Conservation (phyloP, 2,888 invertebrate genomes). For the Phalera bucephala region DNA sequence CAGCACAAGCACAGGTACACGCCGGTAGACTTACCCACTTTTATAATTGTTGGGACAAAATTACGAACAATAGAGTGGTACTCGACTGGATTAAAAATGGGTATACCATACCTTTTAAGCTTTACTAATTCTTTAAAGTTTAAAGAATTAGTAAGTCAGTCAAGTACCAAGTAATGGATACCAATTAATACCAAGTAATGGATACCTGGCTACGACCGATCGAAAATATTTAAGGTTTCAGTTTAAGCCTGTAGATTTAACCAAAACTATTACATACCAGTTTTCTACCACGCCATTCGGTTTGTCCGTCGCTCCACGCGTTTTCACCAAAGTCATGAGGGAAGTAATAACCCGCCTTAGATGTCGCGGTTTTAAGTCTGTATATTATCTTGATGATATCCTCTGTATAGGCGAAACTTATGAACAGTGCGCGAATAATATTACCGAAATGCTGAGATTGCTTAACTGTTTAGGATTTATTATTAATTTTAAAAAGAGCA, state of each 20-base stretch:
- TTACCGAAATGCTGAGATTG: constrained; percentile 2
- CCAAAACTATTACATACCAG: constrained; percentile 6
- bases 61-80: not conserved
- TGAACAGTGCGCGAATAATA: constrained; percentile 6
- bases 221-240: constrained; percentile 9
- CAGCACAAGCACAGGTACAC: constrained; percentile 6
- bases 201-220: not conserved
- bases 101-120: too few relatives aligned
- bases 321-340: constrained; percentile 20
- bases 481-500: constrained; percentile 4
- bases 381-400: constrained; percentile 16
- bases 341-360: constrained; percentile 11
- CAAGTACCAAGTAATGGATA: too few relatives aligned
- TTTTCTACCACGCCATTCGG: constrained; percentile 19
- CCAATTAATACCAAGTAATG: not conserved
- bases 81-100: too few relatives aligned
- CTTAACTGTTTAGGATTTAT: constrained; percentile 3
- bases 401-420: constrained; percentile 9
- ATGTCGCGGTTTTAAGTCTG: constrained; percentile 10
- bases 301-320: constrained; percentile 15
- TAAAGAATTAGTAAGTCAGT: too few relatives aligned
- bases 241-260: not conserved
- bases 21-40: constrained; percentile 5
- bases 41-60: not conserved
- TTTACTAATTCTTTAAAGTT: too few relatives aligned